Percentiles rank a stretch among this genome's conserved stretches.
phyloP scores from a whole-genome alignment of 1,140 invertebrate genomes.

The Anoplophora glabripennis region DNA sequence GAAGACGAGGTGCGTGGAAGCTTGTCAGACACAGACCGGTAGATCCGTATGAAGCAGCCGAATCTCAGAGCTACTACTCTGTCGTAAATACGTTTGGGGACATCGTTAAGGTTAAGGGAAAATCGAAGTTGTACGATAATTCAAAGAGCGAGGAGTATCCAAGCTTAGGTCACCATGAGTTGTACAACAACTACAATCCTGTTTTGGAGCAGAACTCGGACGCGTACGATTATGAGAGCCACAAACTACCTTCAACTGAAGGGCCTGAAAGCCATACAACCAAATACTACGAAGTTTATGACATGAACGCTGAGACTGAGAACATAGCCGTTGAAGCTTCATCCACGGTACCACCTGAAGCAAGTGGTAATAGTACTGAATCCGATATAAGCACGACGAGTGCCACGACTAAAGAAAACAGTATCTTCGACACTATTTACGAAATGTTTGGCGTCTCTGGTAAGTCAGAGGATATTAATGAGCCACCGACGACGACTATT shows the following conservation, averaged over 20 bases:
- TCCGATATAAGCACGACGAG: constrained; percentile 25
- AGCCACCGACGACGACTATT: constrained; percentile 12
- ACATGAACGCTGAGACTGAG: constrained; percentile 4
- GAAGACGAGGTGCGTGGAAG: constrained; percentile 64
- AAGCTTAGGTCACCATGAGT: too few species aligned
- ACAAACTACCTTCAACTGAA: constrained; percentile 5
- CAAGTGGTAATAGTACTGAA: neutral
- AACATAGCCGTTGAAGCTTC: neutral
- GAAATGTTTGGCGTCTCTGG: constrained; percentile 39
- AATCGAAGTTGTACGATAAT: too few species aligned
- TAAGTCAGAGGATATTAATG: constrained; percentile 3
- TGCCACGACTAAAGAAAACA: constrained; percentile 30
- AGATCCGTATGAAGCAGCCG: constrained; percentile 65
- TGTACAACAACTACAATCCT: too few species aligned
- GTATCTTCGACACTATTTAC: constrained; percentile 49
- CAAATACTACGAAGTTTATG: neutral
- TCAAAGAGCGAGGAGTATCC: too few species aligned
- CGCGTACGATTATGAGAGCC: neutral
- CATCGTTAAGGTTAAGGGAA: constrained; percentile 22
- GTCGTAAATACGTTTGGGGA: constrained; percentile 33
- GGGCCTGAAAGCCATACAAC: constrained; percentile 2
- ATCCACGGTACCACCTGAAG: constrained; percentile 1
- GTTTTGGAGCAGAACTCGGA: too few species aligned
- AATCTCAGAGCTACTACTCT: constrained; percentile 57
- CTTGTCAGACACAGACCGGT: constrained; percentile 58